Percentiles rank a stretch among this genome's conserved stretches.
phyloP scores from a whole-genome alignment of 2,113 vertebrate genomes.

The Cephalopholis sonnerati region DNA sequence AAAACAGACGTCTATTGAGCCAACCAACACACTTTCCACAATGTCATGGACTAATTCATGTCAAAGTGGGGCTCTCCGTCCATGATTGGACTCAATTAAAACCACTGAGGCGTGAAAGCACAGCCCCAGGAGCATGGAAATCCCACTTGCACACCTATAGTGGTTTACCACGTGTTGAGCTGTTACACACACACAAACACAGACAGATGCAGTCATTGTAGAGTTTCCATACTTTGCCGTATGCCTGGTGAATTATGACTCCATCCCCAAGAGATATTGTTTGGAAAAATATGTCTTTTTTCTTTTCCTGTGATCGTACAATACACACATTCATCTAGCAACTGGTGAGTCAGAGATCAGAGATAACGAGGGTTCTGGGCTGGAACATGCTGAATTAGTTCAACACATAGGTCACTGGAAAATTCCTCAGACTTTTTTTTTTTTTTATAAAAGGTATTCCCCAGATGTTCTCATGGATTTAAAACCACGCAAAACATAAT shows the following conservation, averaged over 20 bases:
- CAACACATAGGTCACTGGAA: conserved; percentile 17
- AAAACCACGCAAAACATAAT: conserved; percentile 6
- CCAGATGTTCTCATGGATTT: not conserved
- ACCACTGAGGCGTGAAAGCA: conserved; percentile 40
- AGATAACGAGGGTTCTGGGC: conserved; percentile 4
- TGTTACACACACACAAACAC: conserved; percentile 5
- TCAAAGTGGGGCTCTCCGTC: conserved; percentile 52
- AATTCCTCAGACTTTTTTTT: not conserved
- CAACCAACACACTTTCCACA: conserved; percentile 64
- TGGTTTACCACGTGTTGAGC: not conserved
- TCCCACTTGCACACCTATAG: conserved; percentile 11
- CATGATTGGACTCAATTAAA: conserved; percentile 53
- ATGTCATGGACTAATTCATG: conserved; percentile 54
- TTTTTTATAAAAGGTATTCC: conserved; percentile 17
- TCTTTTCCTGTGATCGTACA: not conserved
- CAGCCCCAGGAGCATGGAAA: conserved; percentile 6
- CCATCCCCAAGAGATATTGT: not conserved
- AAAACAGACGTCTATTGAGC: conserved; percentile 69
- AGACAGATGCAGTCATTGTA: conserved; percentile 29
- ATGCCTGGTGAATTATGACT: conserved; percentile 1
- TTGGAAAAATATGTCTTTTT: conserved; percentile 16
- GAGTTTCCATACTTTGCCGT: conserved; percentile 5
- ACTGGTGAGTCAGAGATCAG: conserved; percentile 17
- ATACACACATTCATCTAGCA: not conserved
- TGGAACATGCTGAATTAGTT: not conserved